phyloP scores from a whole-genome alignment of 2,113 vertebrate genomes.

The Corythornis vintsioides region DNA sequence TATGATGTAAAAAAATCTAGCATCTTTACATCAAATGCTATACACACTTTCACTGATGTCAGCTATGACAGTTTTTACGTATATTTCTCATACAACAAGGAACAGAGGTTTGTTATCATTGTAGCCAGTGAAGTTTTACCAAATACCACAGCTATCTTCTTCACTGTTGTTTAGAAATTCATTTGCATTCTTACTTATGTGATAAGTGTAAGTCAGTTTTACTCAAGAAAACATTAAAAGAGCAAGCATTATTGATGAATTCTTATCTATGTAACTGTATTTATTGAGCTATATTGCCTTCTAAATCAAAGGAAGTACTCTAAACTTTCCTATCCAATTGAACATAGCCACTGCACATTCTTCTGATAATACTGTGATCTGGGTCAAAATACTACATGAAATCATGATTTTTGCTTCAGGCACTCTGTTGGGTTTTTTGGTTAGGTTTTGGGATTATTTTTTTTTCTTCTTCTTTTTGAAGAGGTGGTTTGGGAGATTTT shows the following conservation, averaged over 20 bases:
- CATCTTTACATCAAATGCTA: not conserved
- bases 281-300: not conserved
- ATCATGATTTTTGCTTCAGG: not conserved
- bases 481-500: fast-evolving
- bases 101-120: not conserved
- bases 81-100: not conserved
- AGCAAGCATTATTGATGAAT: not conserved
- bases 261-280: not conserved
- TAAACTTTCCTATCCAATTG: not conserved
- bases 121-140: not conserved
- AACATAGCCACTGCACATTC: not conserved
- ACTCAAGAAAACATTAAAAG: not conserved
- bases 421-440: not conserved
- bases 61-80: not conserved
- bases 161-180: not conserved
- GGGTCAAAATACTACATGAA: not conserved
- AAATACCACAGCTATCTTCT: not conserved
- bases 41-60: not conserved
- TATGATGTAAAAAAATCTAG: not conserved
- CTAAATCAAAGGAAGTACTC: not conserved
- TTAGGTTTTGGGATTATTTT: no score
- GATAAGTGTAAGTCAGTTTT: not conserved
- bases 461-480: not conserved
- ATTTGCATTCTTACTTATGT: not conserved
- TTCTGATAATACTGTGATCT: not conserved